Evolutionary conservation across 1,140 invertebrate species (phyloP), one percentile per base, ranked within the genome.

Genomic region (Papilio polyxenes): DNA sequence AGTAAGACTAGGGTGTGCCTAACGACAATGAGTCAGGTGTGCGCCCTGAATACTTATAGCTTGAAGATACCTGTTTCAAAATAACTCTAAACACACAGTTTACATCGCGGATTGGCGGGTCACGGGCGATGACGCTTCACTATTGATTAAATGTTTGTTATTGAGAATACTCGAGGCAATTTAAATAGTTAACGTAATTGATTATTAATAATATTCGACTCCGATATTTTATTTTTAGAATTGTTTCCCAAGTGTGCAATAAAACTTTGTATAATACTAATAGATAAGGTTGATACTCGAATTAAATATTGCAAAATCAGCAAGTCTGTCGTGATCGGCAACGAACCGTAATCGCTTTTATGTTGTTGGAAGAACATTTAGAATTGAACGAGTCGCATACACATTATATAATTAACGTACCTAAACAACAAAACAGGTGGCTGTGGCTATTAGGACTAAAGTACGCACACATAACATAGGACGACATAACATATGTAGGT

Each of bases 41-140:
- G 88, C 87, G 87, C 77, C 87, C 89, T 89, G 88, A 90, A 90
- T 90, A 88, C 82, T 84, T 87, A 88, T 80, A 82, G 85, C 80
- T 56, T 53, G 11, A 76, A 76, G 75, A 77, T 77, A 53, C 75
- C 44, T 77, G 48, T 77, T 62, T 37, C 44, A 37, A 53, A 75
- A 75, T 82, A 53, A 65, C n/a, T 72, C 78, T 81, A 81, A 81
- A 76, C 49, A 75, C 75, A 80, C 59, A 82, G 72, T 77, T 49
- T 23, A 77, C 48, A 53, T 82, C 81, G 84, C 78, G 80, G 82
- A 80, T 82, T 13, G n/a, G 20, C 75, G 23, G 75, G 75, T 77
- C 75, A 77, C 48, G 75, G 75, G 49, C 49, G 48, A 31, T 53
- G 49, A 49, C 48, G 44, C 11, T 9, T 72, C 65, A 37, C 31